Percentiles rank a stretch among this genome's conserved stretches.
phyloP scores from a whole-genome alignment of 1,140 invertebrate genomes.

The Camponotus floridanus region DNA sequence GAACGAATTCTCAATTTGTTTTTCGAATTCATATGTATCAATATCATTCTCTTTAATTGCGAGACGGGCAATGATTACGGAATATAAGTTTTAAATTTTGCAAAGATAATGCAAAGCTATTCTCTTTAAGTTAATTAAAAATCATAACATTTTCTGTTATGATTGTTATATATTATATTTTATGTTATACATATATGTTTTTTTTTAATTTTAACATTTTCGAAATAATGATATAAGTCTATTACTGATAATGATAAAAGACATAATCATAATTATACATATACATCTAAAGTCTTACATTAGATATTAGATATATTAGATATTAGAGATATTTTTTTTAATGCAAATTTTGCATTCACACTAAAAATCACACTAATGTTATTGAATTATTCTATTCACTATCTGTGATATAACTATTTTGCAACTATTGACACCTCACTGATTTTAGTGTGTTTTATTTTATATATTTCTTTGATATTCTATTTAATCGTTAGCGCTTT shows the following conservation, averaged over 20 bases:
- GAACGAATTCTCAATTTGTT: neutral
- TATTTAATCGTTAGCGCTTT: constrained; percentile 15
- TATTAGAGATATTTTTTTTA: neutral
- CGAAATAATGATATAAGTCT: constrained; percentile 16
- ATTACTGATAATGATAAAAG: constrained; percentile 17
- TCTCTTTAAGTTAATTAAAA: constrained; percentile 37
- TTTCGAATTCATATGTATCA: constrained; percentile 16
- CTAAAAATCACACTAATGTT: constrained; percentile 41
- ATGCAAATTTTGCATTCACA: constrained; percentile 31
- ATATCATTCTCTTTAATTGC: constrained; percentile 20
- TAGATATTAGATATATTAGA: constrained; percentile 20
- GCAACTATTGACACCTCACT: constrained; percentile 25
- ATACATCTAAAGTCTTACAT: constrained; percentile 34
- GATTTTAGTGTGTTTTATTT: constrained; percentile 41
- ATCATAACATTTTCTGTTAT: constrained; percentile 36
- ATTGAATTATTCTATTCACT: constrained; percentile 49
- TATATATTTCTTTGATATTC: constrained; percentile 2
- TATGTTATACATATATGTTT: constrained; percentile 41
- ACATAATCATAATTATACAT: neutral
- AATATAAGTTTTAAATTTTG: constrained; percentile 25
- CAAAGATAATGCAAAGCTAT: neutral
- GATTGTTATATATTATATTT: constrained; percentile 54
- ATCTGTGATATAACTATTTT: constrained; percentile 39
- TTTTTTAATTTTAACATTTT: constrained; percentile 37
- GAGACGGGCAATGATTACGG: neutral